These are phyloP conservation scores for Hemicordylus capensis DNA, from an alignment of 2,113 vertebrate species.

Conservation along the genomic window DNA sequence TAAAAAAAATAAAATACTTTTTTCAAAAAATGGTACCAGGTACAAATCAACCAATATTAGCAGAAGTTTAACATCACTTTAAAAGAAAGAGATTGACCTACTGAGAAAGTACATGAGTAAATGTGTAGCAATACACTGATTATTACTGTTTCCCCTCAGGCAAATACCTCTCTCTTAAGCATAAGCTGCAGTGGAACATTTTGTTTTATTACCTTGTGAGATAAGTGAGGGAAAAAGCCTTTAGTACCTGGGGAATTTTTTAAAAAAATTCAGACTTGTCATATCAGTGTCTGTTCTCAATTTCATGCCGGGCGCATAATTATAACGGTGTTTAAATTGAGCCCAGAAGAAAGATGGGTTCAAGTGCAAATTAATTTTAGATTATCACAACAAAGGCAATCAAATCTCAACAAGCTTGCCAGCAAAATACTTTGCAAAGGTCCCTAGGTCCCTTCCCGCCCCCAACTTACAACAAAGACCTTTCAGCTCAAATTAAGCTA, in stretches of 20 bases:
- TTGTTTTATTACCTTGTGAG: constrained; percentile 97
- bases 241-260: constrained; percentile 90
- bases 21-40: constrained; percentile 57
- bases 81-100: constrained; percentile 88
- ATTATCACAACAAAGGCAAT: constrained; percentile 99
- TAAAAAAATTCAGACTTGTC: constrained; percentile 86
- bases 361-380: constrained; percentile 99
- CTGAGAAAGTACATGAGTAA: constrained; percentile 87
- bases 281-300: constrained; percentile 91
- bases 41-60: constrained; percentile 83
- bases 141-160: constrained; percentile 95
- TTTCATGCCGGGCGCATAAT: constrained; percentile 91
- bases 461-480: constrained; percentile 84
- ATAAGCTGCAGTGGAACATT: constrained; percentile 86
- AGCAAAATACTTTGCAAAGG: constrained; percentile 89
- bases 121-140: constrained; percentile 87
- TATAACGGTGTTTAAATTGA: constrained; percentile 95
- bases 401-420: constrained; percentile 87
- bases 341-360: constrained; percentile 98
- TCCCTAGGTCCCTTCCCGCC: constrained; percentile 83
- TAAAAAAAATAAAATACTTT: constrained; percentile 31
- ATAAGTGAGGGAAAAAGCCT: constrained; percentile 85
- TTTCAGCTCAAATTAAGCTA: constrained; percentile 89
- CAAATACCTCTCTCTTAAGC: constrained; percentile 93
- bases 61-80: constrained; percentile 88